Base-by-base conservation (phyloP, 1,140 invertebrate genomes). In the Armadillidium nasatum region DNA sequence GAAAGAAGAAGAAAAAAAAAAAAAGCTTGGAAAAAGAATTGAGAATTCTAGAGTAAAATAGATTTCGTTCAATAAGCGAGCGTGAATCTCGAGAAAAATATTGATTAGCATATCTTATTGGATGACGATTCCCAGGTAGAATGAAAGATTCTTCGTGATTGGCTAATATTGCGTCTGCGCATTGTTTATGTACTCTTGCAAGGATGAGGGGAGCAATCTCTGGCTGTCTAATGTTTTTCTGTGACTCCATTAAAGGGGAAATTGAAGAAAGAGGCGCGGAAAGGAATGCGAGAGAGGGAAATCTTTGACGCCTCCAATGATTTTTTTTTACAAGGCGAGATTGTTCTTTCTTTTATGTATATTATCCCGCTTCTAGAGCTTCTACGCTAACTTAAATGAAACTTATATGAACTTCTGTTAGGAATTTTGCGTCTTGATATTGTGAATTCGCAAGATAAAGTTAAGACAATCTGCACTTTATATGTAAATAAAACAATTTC, bases 211-310 rank as follows among this genome's bases (percentile, higher is more conserved):
- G 50, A 60, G 50, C 50, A 60, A 60, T 60, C 50, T 60, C 50
- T 60, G 50, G 50, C 50, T 60, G 50, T 60, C 50, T 60, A 60
- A 60, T 60, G 50, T 60, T 60, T 60, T 60, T 60, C 50, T 60
- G 50, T 60, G 50, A 60, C 50, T 60, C 50, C 50, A 60, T 60
- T 60, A 60, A 60, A 60, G 50, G 50, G 50, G 50, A 60, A 60
- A 60, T 60, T 60, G 50, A 60, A 60, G 50, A 60, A 60, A 60
- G 50, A 60, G 50, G 50, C 50, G 11, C 50, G 11, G 50, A 60
- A 60, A 60, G 50, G 50, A 60, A 60, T 60, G 50, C 50, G 50
- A 60, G 19, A 19, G 19, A 19, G 7, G 50, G 7, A 60, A 60
- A 60, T 60, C 50, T 60, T 60, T 19, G 50, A 60, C 50, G 50